Evolutionary conservation across 2,888 invertebrate species (phyloP).

Genomic region (Hemistola chrysoprasaria): DNA sequence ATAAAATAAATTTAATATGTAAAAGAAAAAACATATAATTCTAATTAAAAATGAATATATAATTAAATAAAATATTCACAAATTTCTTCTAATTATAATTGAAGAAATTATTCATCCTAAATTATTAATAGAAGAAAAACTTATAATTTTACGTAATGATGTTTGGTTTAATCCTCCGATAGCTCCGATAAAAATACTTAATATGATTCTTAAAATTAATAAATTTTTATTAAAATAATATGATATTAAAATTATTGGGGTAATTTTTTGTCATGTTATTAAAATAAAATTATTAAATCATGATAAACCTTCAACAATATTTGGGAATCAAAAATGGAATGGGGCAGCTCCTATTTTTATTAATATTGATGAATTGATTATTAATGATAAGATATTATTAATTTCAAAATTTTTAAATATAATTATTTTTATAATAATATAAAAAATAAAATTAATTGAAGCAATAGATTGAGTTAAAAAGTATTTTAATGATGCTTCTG

Average conservation of each 20-base stretch:
- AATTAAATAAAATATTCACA: slow-evolving; percentile 70
- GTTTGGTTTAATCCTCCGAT: slow-evolving; percentile 80
- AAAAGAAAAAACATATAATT: slow-evolving; percentile 69
- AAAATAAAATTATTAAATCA: slow-evolving; percentile 81
- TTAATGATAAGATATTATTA: slow-evolving; percentile 47
- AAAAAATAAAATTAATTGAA: slow-evolving; percentile 78
- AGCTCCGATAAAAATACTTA: slow-evolving; percentile 72
- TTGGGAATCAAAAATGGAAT: slow-evolving; percentile 83
- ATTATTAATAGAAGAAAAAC: slow-evolving; percentile 85
- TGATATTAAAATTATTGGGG: slow-evolving; percentile 80
- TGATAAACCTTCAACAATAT: slow-evolving; percentile 80
- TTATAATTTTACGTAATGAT: slow-evolving; percentile 81
- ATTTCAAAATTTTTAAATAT: slow-evolving; percentile 55
- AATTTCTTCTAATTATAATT: slow-evolving; percentile 66
- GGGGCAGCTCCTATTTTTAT: slow-evolving; percentile 82
- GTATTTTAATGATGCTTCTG: slow-evolving; percentile 83
- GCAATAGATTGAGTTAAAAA: slow-evolving; percentile 83
- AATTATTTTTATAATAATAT: slow-evolving; percentile 62
- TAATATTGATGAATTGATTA: slow-evolving; percentile 67
- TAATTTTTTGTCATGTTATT: slow-evolving; percentile 85
- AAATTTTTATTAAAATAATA: slow-evolving; percentile 68
- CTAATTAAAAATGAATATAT: slow-evolving; percentile 70
- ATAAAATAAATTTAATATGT: slow-evolving; percentile 70
- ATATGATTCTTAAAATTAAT: slow-evolving; percentile 64
- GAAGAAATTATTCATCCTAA: slow-evolving; percentile 80